Percentiles rank a stretch among this genome's conserved stretches.
Conservation (phyloP, 2,113 vertebrate species). For the Larimichthys polyactis region DNA sequence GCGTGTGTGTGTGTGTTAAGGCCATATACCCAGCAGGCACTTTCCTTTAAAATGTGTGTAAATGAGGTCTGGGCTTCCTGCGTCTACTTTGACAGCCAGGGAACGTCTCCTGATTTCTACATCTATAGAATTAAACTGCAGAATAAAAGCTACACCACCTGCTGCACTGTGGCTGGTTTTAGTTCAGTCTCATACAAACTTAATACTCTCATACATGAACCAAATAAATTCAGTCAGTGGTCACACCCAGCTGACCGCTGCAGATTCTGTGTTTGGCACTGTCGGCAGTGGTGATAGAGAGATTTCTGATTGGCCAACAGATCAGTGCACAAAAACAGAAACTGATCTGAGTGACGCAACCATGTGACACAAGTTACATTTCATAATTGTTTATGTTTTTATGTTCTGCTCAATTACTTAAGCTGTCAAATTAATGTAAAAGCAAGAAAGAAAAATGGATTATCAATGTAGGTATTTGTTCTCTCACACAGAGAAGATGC, state of each 20-base stretch:
- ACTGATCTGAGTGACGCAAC: not conserved
- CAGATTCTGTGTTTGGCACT: not conserved
- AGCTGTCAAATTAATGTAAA: not conserved
- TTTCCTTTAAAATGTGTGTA: constrained; percentile 26
- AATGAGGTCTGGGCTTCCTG: not conserved
- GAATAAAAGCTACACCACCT: not conserved
- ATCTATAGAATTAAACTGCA: constrained; percentile 4
- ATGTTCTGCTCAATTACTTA: not conserved
- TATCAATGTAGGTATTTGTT: not conserved
- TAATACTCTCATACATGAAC: too few species aligned
- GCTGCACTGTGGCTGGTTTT: not conserved
- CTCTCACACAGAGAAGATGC: not conserved
- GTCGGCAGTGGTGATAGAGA: not conserved
- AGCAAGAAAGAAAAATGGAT: not conserved
- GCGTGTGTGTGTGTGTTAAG: not conserved
- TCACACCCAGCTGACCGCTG: not conserved
- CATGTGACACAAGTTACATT: not conserved
- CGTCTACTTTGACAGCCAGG: not conserved
- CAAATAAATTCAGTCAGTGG: not conserved
- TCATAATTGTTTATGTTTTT: not conserved
- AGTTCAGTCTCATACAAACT: not conserved
- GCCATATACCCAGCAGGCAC: constrained; percentile 51
- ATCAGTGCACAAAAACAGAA: not conserved
- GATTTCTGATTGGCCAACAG: not conserved
- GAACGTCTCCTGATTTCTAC: not conserved